A percentile compares a stretch with the other conserved stretches of the same genome.
Evolutionary conservation across 2,113 vertebrate species (phyloP).

Genomic region (Ifrita kowaldi): DNA sequence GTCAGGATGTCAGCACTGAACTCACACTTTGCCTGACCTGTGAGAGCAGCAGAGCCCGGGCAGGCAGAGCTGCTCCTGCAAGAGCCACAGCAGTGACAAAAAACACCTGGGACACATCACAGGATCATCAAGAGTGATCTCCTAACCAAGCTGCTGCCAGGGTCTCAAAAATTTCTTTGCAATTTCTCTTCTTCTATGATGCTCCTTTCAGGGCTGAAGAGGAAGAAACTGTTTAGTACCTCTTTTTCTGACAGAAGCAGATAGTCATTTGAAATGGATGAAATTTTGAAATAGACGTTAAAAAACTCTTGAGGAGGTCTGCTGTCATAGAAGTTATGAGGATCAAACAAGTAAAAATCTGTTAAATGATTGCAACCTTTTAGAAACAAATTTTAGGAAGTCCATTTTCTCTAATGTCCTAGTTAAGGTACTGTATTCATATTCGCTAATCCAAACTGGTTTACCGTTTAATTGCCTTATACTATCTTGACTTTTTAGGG

Average conservation of each 20-base stretch:
- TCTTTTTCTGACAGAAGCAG: background rate
- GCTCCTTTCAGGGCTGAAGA: background rate
- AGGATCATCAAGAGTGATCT: fast-evolving
- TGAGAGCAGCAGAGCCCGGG: background rate
- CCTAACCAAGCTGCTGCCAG: background rate
- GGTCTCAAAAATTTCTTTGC: background rate
- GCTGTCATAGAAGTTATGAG: background rate
- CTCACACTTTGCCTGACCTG: background rate
- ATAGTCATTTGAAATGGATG: background rate
- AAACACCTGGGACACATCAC: fast-evolving
- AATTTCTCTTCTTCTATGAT: background rate
- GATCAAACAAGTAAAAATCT: background rate
- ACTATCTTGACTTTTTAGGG: background rate
- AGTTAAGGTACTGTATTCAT: background rate
- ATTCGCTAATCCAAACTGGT: background rate
- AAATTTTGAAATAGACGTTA: background rate
- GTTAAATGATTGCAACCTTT: background rate
- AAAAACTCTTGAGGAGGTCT: background rate
- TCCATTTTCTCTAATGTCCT: background rate
- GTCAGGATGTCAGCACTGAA: background rate
- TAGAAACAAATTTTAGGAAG: background rate
- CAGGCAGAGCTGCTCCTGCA: background rate
- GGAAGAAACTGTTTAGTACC: background rate
- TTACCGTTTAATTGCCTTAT: background rate
- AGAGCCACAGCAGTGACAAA: background rate